Evolutionary conservation across 2,797 vertebrate genomes (phyloP).

Genomic region (Micrastur ruficollis): DNA sequence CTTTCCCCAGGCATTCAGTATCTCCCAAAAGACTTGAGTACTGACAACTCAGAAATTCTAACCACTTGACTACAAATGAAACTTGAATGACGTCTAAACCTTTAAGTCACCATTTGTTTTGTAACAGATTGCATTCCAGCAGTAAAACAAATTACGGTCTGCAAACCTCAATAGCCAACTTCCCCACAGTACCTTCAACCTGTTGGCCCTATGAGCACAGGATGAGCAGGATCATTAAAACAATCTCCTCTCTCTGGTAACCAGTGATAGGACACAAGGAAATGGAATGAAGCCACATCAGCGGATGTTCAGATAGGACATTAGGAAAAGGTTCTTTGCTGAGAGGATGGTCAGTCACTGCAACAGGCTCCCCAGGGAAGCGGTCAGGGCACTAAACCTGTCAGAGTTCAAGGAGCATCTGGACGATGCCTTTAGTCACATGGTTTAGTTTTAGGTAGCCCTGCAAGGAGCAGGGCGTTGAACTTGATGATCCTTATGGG

Average conservation of each 20-base stretch:
- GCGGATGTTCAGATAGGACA: background rate
- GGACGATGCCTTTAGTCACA: background rate
- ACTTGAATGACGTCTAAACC: background rate
- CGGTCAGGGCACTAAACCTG: background rate
- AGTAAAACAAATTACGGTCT: background rate
- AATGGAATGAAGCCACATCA: background rate
- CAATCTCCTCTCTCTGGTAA: background rate
- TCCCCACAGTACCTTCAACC: background rate
- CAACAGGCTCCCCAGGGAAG: background rate
- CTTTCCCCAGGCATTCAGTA: background rate
- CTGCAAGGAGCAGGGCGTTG: background rate
- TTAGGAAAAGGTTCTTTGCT: background rate
- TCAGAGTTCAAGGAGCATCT: background rate
- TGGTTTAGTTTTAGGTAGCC: background rate
- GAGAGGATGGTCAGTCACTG: background rate
- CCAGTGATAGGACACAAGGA: background rate
- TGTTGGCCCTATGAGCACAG: background rate
- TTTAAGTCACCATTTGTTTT: background rate
- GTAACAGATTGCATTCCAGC: background rate
- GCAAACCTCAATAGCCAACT: background rate
- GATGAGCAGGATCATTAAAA: background rate
- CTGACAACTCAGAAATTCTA: background rate
- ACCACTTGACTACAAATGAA: background rate
- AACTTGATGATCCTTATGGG: background rate
- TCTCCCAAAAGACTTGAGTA: background rate